These are phyloP conservation scores for Ciconia boyciana DNA, from an alignment of 2,113 vertebrate species.

Conservation along the genomic window DNA sequence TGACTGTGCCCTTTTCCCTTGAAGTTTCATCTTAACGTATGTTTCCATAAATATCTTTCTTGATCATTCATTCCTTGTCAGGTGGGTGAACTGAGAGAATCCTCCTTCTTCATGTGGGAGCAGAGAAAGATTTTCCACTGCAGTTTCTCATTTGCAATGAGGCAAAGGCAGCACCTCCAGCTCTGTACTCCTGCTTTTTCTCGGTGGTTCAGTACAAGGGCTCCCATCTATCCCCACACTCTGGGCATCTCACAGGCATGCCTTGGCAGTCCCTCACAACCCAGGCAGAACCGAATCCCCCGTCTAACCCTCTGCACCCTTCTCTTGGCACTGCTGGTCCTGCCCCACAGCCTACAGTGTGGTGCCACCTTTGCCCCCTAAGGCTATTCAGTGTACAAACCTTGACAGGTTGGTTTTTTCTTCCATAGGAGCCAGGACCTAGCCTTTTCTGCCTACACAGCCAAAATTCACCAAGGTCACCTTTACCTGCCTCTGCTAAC, in stretches of 20 bases:
- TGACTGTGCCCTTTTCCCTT: slow-evolving; percentile 31
- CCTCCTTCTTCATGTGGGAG: slow-evolving; percentile 38
- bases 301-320: not conserved
- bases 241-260: not conserved
- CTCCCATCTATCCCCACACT: not conserved
- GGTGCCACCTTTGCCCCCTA: not conserved
- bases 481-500: not conserved
- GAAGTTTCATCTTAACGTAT: not conserved
- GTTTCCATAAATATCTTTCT: slow-evolving; percentile 53
- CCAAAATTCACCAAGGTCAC: not conserved
- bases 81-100: slow-evolving; percentile 58
- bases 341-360: not conserved
- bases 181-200: not conserved
- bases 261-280: not conserved
- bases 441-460: not conserved
- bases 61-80: slow-evolving; percentile 49
- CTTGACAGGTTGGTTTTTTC: not conserved
- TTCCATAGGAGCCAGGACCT: not conserved
- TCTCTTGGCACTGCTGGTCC: not conserved
- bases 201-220: not conserved
- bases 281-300: not conserved
- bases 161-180: not conserved
- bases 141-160: slow-evolving; percentile 1
- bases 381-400: not conserved
- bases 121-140: slow-evolving; percentile 44